A percentile compares a stretch with the other conserved stretches of the same genome.
phyloP scores from a whole-genome alignment of 2,797 vertebrate species.

The Phoxinus dragarum region DNA sequence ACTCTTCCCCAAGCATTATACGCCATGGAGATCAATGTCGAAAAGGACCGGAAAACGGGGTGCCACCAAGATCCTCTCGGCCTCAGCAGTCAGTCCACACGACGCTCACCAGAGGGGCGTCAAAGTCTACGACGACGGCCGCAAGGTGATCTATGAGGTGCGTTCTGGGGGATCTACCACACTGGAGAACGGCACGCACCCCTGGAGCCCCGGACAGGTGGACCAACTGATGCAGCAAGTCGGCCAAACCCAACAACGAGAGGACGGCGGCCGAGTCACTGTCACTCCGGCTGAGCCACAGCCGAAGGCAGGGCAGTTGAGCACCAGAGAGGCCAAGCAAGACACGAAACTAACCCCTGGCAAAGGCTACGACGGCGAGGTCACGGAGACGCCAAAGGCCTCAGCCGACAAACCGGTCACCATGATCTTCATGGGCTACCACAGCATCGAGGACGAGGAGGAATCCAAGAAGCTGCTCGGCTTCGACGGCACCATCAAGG shows the following conservation, averaged over 20 bases:
- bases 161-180: constrained; percentile 86
- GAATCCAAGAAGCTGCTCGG: constrained; percentile 93
- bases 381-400: constrained; percentile 72
- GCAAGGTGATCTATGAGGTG: constrained; percentile 95
- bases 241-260: constrained; percentile 79
- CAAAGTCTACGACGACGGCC: constrained; percentile 95
- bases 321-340: constrained; percentile 81
- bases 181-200: constrained; percentile 91
- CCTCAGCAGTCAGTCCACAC: constrained; percentile 86
- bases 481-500: constrained; percentile 90
- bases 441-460: constrained; percentile 90
- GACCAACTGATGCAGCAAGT: constrained; percentile 91
- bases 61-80: constrained; percentile 92
- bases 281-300: constrained; percentile 75
- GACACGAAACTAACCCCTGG: constrained; percentile 70
- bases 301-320: constrained; percentile 78
- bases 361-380: constrained; percentile 63
- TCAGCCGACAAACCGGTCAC: constrained; percentile 89
- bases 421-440: constrained; percentile 99
- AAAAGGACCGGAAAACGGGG: constrained; percentile 95
- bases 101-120: constrained; percentile 89
- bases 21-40: constrained; percentile 99
- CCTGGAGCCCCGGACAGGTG: constrained; percentile 89
- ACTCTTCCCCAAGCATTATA: constrained; percentile 86
- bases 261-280: constrained; percentile 71